Evolutionary conservation across 2,888 invertebrate genomes (phyloP), one percentile per base, ranked within the genome.

Genomic region (Dendrolimus pini): DNA sequence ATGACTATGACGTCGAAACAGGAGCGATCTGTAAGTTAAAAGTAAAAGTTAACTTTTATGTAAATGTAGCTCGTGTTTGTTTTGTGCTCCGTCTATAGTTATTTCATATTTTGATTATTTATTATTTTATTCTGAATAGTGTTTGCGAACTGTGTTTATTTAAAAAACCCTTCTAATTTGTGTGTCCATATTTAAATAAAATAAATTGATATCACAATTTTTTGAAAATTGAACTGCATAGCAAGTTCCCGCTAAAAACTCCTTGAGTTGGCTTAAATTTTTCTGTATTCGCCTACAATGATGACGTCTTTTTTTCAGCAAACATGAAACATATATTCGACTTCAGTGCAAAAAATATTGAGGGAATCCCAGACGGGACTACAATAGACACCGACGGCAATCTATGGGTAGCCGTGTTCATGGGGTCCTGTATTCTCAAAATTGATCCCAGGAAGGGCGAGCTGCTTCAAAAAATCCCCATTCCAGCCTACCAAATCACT

Each of bases 371-470:
- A 0, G 95, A 95, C 75, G 95, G 95, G 7, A 93, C 94, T 92
- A 94, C 95, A 53, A 94, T 95, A 56, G 96, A 96, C 77, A 89
- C 92, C 0, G 93, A 95, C 60, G 96, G 94, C 1, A 94, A 94
- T 72, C 82, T 96, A 1, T 96, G 96, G 94, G 92, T 96, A 6
- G 95, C 95, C 1, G 92, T 93, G 53, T 96, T 94, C 75, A 86
- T 90, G 58, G 95, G 93, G 1, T 91, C 92, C 9, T 91, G 93
- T 72, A 88, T 92, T 18, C 62, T 92, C 54, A 82, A 93, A 66
- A 74, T 93, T 41, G 86, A 93, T 71, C 93, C 94, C 0, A 78
- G 72, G 10, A 83, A 80, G 9, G 92, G 93, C 6, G 86, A 92
- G 58, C 73, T 94, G 2, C 76, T 95, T 2, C 83, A 90, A 55